Evolutionary conservation across 2,888 invertebrate genomes (phyloP), one percentile per base, ranked within the genome.

Genomic region (Itoplectis maculator): DNA sequence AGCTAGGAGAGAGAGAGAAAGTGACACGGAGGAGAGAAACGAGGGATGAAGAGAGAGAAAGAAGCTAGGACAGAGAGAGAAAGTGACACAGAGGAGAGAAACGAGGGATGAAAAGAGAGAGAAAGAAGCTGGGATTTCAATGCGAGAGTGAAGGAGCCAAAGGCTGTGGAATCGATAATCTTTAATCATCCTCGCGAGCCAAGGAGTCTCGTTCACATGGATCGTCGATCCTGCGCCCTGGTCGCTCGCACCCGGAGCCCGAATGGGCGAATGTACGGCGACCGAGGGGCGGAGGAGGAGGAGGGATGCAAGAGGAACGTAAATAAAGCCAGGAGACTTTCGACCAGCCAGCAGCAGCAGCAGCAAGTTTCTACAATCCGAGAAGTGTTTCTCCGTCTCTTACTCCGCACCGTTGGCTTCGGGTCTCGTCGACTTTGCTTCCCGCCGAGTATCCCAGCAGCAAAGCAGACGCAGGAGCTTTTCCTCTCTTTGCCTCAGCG

Each of bases 151-250:
- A 76, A 49, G 20, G 42, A 66, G 75, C 20, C 54, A 54, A 63
- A 37, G 75, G 20, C 9, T 35, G 61, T 18, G 51, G 35, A 59
- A 79, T 82, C 82, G 79, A 82, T 82, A 82, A 75, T 82, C 72
- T 59, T 79, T 79, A 82, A 82, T 82, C 75, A 82, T 82, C 68
- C 45, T 59, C 47, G 37, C 79, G 66, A 75, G 45, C 20, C 4
- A 68, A 47, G 18, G 51, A 51, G 18, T 72, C 40, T 42, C 56
- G 56, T 74, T 70, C 78, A 66, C 72, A 72, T 29, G 70, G 59
- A 72, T 59, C 72, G 56, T 35, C 72, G 59, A 45, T 72, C 35
- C 18, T 68, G 13, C 42, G 29, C 29, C 15, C 40, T 11, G 47
- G 42, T 74, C 37, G 61, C 65, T 47, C 37, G 65, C 20, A 23